These are phyloP conservation scores for Cryptotermes secundus DNA, from an alignment of 1,140 invertebrate species.

Conservation along the genomic window DNA sequence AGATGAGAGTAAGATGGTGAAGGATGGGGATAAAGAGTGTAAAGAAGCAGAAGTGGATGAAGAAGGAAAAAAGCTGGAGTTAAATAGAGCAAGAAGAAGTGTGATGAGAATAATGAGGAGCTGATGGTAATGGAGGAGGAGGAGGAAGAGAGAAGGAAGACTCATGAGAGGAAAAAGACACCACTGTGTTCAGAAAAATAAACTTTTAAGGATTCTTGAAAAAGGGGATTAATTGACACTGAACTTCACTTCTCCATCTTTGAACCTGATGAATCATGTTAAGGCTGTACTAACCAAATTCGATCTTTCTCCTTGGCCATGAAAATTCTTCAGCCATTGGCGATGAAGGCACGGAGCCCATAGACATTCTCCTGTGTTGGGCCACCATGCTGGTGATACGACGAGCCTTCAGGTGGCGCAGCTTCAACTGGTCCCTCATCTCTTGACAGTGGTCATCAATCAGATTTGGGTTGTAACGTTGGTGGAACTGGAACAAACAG, in stretches of 20 bases:
- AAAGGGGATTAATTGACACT: no score
- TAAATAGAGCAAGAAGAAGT: no score
- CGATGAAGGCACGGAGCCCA: background rate
- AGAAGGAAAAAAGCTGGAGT: no score
- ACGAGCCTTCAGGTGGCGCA: slow-evolving; percentile 43
- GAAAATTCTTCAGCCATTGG: background rate
- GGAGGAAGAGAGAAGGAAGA: no score
- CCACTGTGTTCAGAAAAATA: no score
- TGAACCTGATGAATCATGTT: background rate
- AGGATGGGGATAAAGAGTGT: no score
- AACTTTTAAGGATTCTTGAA: no score
- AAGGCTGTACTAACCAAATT: background rate
- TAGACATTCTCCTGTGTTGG: background rate
- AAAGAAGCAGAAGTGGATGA: no score
- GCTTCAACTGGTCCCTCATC: slow-evolving; percentile 42
- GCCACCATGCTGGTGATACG: slow-evolving; percentile 37
- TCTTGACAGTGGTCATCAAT: slow-evolving; percentile 48
- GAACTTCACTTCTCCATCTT: background rate
- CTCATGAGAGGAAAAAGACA: no score
- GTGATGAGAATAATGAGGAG: no score
- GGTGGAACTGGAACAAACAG: slow-evolving; percentile 43
- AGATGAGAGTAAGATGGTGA: no score
- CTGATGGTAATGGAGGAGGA: no score
- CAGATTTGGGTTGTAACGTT: slow-evolving; percentile 48
- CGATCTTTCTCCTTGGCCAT: slow-evolving; percentile 4